Conservation (phyloP, 1,140 invertebrate genomes). For the Batillaria attramentaria region DNA sequence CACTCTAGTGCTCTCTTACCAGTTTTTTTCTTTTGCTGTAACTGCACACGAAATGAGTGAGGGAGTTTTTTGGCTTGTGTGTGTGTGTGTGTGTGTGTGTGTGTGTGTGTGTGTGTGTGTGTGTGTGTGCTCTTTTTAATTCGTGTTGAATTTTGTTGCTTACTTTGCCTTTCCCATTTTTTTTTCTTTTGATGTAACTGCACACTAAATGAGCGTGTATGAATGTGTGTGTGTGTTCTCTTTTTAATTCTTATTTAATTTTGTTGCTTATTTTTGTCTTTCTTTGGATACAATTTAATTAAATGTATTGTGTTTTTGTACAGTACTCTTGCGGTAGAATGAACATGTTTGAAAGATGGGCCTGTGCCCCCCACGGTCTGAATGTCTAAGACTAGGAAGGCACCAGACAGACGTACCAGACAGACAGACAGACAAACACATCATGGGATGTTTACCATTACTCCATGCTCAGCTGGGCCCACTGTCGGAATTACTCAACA, state of each 20-base stretch:
- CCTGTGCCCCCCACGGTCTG: not conserved
- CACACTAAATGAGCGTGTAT: not conserved
- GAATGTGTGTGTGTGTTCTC: not conserved
- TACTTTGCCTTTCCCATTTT: not conserved
- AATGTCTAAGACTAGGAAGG: not conserved
- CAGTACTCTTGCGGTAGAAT: not conserved
- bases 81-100: slow-evolving; percentile 5
- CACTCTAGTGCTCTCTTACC: not conserved
- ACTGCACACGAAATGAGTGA: not conserved
- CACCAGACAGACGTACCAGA: not conserved
- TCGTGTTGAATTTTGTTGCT: not conserved
- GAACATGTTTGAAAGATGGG: not conserved
- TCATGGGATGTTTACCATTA: not conserved
- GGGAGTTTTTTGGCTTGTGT: not conserved
- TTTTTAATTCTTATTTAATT: not conserved
- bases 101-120: slow-evolving; percentile 6
- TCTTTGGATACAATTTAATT: not conserved
- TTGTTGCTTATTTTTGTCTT: not conserved
- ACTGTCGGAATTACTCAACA: not conserved
- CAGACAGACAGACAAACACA: slow-evolving; percentile 9
- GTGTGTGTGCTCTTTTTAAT: not conserved
- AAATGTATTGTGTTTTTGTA: not conserved
- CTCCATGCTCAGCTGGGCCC: not conserved
- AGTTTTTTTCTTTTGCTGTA: not conserved
- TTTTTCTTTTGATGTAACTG: not conserved